Base-by-base conservation (phyloP, 2,113 vertebrate species). In the Serranochromis macrocephalus region DNA sequence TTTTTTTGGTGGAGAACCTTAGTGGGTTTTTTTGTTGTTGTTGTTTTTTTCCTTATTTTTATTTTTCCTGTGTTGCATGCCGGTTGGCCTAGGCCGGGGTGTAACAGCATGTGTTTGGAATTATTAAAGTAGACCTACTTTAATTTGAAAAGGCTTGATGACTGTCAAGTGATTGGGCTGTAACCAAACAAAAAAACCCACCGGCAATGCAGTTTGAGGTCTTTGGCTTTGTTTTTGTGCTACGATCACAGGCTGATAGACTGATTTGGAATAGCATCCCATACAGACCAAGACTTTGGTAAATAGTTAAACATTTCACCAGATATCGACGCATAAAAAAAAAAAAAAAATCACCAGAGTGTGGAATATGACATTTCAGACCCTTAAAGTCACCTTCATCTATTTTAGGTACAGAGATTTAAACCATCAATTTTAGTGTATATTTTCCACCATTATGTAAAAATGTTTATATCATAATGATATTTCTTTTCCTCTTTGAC, bases 191-290 rank as follows among this genome's bases (percentile, higher is more conserved):
- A 63, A 63, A 61, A 3, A 19, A 0, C 0, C 9, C 31, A 66
- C 31, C 2, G 1, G 38, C 38, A 45, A 45, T 0, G 1, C 38
- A 45, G 7, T 73, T 42, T 0, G 13, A 73, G 13, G 2, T 24
- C 14, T 73, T 17, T 2, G 66, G 38, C 8, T 73, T 45, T 73
- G 21, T 45, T 73, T 71, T 42, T 42, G n/a, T 40, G 33, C 63
- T 40, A 21, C 21, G 11, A 40, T 68, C 36, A 40, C 63, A 14
- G 36, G 14, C 63, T 68, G 19, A 40, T 24, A 42, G 36, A 71
- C n/a, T 42, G 36, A 40, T 71, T 71, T 71, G n/a, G n/a, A 71
- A 2, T 71, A 71, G 66, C 36, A 24, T 71, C 36, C n/a, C 7
- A 3, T 71, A 71, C n/a, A 14, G 7, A 14, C 5, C 63, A 1